These are phyloP conservation scores for Pogonus chalceus DNA, from an alignment of 1,140 invertebrate species.

Conservation along the genomic window DNA sequence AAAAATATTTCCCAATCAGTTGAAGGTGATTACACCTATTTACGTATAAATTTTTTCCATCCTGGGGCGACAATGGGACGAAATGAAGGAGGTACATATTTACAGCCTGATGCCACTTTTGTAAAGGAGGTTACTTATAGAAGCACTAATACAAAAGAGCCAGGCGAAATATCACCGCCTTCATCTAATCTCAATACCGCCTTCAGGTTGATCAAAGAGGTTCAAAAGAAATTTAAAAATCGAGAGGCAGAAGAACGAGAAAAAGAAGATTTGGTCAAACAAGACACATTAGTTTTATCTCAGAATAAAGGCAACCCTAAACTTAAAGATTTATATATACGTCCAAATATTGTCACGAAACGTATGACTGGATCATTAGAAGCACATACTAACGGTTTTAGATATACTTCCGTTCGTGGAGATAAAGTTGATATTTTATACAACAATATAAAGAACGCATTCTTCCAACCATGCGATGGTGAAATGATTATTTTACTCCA, in stretches of 20 bases:
- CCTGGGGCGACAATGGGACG: conserved; percentile 92
- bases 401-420: conserved; percentile 94
- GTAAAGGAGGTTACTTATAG: conserved; percentile 99
- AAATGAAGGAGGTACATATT: conserved; percentile 80
- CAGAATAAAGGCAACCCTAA: conserved; percentile 97
- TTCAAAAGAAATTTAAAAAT: conserved; percentile 98
- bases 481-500: conserved; percentile 99
- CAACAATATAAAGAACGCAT: conserved; percentile 99
- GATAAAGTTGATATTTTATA: conserved; percentile 99
- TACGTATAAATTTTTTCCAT: conserved; percentile 98
- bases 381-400: conserved; percentile 94
- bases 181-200: conserved; percentile 95
- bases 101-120: conserved; percentile 91
- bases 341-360: conserved; percentile 97
- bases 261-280: conserved; percentile 97
- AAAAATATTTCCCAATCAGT: conserved; percentile 98
- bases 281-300: conserved; percentile 92
- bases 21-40: conserved; percentile 98
- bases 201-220: conserved; percentile 96
- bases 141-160: conserved; percentile 95
- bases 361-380: conserved; percentile 92
- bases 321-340: conserved; percentile 95
- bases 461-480: conserved; percentile 98
- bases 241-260: conserved; percentile 97
- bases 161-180: conserved; percentile 89